Percentiles rank a stretch among this genome's conserved stretches.
These are phyloP conservation scores for Myiozetetes cayanensis DNA, from an alignment of 2,113 vertebrate species.

Conservation along the genomic window DNA sequence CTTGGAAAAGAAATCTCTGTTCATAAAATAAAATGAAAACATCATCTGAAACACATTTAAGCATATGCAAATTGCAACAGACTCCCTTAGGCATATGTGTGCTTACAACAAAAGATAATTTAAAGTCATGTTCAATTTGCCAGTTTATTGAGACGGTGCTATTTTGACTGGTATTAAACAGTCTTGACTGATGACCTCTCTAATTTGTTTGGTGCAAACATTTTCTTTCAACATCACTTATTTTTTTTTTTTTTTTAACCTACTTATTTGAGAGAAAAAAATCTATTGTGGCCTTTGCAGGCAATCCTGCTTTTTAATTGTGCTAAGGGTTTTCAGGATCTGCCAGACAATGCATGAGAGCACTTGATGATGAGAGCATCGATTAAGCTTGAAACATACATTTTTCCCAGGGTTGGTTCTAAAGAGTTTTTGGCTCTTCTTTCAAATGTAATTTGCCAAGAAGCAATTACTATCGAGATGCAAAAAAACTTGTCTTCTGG, in stretches of 20 bases:
- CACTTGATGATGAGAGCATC: constrained; percentile 52
- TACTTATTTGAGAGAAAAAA: constrained; percentile 54
- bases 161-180: constrained; percentile 67
- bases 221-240: constrained; percentile 67
- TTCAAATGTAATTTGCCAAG: constrained; percentile 64
- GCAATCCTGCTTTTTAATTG: constrained; percentile 54
- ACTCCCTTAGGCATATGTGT: constrained; percentile 10
- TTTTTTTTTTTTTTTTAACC: background rate
- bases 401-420: constrained; percentile 63
- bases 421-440: constrained; percentile 60
- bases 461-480: constrained; percentile 50
- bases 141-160: constrained; percentile 45
- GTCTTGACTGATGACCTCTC: constrained; percentile 71
- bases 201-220: constrained; percentile 67
- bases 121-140: constrained; percentile 37
- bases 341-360: background rate
- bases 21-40: background rate
- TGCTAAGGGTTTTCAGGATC: constrained; percentile 30
- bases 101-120: constrained; percentile 52
- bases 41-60: background rate
- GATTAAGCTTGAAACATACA: constrained; percentile 46
- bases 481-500: constrained; percentile 22
- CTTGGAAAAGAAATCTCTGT: background rate
- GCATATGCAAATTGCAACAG: background rate
- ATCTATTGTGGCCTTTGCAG: constrained; percentile 62